A percentile compares a stretch with the other conserved stretches of the same genome.
phyloP scores from a whole-genome alignment of 92 coral and sea anemone species.

The Pocillopora grandis region DNA sequence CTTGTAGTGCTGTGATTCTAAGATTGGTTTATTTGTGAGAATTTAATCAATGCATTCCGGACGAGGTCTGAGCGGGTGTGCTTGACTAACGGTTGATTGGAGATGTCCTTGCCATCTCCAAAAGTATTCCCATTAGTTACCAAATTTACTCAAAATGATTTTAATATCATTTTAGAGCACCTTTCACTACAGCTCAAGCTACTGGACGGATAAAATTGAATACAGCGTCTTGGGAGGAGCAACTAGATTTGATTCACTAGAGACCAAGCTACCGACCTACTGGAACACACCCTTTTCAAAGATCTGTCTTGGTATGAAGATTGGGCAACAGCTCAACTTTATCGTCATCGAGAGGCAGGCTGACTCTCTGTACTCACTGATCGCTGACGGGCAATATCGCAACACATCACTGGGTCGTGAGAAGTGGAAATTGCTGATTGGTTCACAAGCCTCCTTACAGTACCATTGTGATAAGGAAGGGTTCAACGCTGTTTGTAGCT shows the following conservation, averaged over 20 bases:
- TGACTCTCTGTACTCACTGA: conserved; percentile 18
- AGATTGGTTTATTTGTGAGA: no score
- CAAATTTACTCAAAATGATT: no score
- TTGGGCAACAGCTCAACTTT: neutral
- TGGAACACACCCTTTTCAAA: conserved; percentile 37
- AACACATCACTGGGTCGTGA: neutral
- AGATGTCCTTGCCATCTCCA: no score
- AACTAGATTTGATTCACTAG: conserved; percentile 28
- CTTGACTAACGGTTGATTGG: no score
- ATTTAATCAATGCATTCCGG: no score
- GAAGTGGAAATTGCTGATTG: neutral
- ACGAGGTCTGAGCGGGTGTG: no score
- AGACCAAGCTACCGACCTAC: conserved; percentile 42
- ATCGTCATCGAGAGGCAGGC: conserved; percentile 9
- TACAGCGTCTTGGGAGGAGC: conserved; percentile 5
- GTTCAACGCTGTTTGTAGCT: no score
- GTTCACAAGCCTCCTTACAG: neutral
- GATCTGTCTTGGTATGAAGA: conserved; percentile 9
- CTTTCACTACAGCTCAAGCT: neutral
- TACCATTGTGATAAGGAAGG: neutral
- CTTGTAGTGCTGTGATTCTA: no score
- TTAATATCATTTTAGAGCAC: neutral
- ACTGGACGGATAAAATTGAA: neutral
- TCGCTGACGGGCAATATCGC: conserved; percentile 21
- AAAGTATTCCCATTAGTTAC: no score